A percentile compares a stretch with the other conserved stretches of the same genome.
These are phyloP conservation scores for Osedax fenrisi DNA, from an alignment of 2,888 invertebrate species.

Conservation along the genomic window DNA sequence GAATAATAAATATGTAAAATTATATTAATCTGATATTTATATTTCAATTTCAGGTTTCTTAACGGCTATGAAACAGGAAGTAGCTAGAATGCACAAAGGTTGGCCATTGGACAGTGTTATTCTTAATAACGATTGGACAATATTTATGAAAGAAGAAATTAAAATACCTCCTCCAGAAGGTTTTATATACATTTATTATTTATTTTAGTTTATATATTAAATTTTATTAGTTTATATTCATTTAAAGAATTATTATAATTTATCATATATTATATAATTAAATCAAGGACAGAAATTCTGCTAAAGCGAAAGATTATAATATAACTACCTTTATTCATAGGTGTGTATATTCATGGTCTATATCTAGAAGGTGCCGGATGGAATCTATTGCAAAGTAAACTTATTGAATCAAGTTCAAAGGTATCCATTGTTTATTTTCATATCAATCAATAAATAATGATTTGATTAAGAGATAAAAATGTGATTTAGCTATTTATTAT, in stretches of 20 bases:
- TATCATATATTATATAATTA: no score
- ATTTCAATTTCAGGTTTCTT: constrained; percentile 68
- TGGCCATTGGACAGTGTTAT: constrained; percentile 77
- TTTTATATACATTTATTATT: constrained; percentile 15
- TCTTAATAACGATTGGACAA: constrained; percentile 68
- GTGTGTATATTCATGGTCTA: constrained; percentile 48
- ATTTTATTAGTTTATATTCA: not conserved
- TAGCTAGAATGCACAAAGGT: constrained; percentile 72
- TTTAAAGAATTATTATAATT: not conserved
- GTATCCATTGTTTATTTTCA: no score
- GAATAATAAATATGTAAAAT: no score
- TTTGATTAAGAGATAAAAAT: no score
- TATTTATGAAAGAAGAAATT: constrained; percentile 63
- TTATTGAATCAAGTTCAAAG: constrained; percentile 46
- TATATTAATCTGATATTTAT: not conserved
- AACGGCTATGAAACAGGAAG: constrained; percentile 81
- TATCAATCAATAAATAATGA: no score
- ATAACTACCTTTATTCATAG: no score
- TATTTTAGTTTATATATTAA: not conserved
- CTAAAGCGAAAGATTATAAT: no score
- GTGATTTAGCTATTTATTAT: no score
- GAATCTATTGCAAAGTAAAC: constrained; percentile 44
- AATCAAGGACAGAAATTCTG: no score
- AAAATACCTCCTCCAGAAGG: constrained; percentile 57
- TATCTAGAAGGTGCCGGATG: constrained; percentile 49